A percentile compares a stretch with the other conserved stretches of the same genome.
phyloP scores from a whole-genome alignment of 37 sponge, comb jelly and placozoan species.

The Theonella swinhoei region DNA sequence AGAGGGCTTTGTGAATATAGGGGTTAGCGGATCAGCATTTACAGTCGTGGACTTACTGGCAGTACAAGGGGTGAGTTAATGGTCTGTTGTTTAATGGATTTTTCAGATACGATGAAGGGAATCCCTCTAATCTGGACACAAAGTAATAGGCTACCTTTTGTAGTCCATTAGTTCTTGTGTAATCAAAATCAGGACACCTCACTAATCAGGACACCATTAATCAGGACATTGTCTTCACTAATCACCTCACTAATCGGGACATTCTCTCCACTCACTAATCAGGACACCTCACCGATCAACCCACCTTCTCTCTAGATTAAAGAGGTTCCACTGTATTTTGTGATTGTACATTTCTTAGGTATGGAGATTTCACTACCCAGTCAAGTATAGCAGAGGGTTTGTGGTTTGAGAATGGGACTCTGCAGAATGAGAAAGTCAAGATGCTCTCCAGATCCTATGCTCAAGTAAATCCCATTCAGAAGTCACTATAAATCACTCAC shows the following conservation, averaged over 20 bases:
- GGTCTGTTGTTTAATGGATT: too few relatives aligned
- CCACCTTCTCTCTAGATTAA: too few relatives aligned
- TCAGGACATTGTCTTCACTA: too few relatives aligned
- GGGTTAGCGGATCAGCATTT: conserved; percentile 58
- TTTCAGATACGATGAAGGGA: too few relatives aligned
- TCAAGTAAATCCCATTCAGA: conserved; percentile 29
- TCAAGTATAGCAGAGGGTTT: conserved; percentile 57
- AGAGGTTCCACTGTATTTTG: background rate
- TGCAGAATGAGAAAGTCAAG: conserved; percentile 56
- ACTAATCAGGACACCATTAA: too few relatives aligned
- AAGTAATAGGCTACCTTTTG: background rate
- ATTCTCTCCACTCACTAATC: too few relatives aligned
- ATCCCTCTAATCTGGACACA: too few relatives aligned
- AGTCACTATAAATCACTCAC: background rate
- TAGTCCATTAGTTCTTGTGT: background rate
- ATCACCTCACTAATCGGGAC: too few relatives aligned
- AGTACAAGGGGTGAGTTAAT: conserved; percentile 61
- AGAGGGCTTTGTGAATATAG: conserved; percentile 11
- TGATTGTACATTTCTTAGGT: conserved; percentile 35
- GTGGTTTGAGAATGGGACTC: conserved; percentile 65
- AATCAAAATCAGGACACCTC: too few relatives aligned
- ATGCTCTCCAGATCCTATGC: conserved; percentile 73
- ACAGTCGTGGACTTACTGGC: conserved; percentile 79
- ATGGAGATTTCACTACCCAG: conserved; percentile 69
- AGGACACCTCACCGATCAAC: too few relatives aligned